These are phyloP conservation scores for Acanthornis magna DNA, from an alignment of 2,797 vertebrate genomes.

Conservation along the genomic window DNA sequence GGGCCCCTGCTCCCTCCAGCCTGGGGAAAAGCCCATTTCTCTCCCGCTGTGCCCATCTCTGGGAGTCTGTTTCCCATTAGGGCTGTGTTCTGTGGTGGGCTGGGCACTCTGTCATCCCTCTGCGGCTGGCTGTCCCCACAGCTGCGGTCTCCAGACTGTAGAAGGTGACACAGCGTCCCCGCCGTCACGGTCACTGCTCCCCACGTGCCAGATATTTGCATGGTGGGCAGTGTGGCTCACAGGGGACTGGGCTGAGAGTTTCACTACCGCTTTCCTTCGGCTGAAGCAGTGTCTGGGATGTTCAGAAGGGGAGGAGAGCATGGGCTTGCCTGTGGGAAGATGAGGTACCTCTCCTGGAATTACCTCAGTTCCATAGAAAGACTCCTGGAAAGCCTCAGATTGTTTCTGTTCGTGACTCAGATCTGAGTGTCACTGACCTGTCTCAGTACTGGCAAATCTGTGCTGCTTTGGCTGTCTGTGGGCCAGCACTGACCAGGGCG, in stretches of 20 bases:
- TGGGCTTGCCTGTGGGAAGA: background rate
- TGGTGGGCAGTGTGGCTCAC: background rate
- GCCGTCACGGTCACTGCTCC: background rate
- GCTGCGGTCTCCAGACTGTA: background rate
- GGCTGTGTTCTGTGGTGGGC: rapidly evolving
- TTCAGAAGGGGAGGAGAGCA: background rate
- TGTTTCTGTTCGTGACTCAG: background rate
- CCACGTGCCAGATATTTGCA: background rate
- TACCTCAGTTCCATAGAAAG: background rate
- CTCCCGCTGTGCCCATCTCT: background rate
- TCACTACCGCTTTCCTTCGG: background rate
- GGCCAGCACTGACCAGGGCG: rapidly evolving
- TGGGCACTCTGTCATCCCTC: background rate
- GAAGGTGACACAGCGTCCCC: rapidly evolving
- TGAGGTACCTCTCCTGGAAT: background rate
- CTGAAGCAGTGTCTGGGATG: background rate
- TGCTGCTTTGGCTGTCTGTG: background rate
- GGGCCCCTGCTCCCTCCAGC: background rate
- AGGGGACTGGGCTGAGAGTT: background rate
- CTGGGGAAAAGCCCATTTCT: background rate
- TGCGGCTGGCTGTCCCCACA: rapidly evolving
- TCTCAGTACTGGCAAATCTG: background rate
- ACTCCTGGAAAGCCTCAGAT: background rate
- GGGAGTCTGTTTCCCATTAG: background rate
- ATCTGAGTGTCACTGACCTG: background rate